Evolutionary conservation across 2,113 vertebrate genomes (phyloP).

Genomic region (Aplodontia rufa): DNA sequence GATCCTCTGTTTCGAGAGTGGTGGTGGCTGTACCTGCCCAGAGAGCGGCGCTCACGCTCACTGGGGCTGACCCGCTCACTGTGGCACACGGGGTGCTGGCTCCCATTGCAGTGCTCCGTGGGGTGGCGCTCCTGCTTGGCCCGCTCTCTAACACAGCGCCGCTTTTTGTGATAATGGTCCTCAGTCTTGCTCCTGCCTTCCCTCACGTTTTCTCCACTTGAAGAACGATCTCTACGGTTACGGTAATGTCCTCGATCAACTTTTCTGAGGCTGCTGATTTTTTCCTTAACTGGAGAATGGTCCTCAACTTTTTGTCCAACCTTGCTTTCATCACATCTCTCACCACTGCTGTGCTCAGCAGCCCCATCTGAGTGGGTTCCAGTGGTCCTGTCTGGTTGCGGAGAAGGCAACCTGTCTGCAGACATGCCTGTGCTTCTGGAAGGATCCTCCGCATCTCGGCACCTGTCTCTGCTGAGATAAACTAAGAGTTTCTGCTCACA

Average conservation of each 20-base stretch:
- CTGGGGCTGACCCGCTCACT: constrained; percentile 67
- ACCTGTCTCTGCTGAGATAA: constrained; percentile 57
- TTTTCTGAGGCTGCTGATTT: constrained; percentile 67
- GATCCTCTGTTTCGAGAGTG: constrained; percentile 78
- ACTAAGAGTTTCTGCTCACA: constrained; percentile 66
- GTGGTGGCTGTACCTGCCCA: constrained; percentile 81
- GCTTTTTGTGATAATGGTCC: constrained; percentile 58
- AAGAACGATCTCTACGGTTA: constrained; percentile 76
- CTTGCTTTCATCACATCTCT: constrained; percentile 46
- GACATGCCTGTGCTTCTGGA: neutral
- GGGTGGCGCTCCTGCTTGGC: constrained; percentile 55
- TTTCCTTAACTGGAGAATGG: constrained; percentile 70
- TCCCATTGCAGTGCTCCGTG: constrained; percentile 60
- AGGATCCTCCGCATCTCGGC: constrained; percentile 58
- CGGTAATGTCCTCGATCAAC: constrained; percentile 82
- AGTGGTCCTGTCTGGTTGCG: constrained; percentile 55
- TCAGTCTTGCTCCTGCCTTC: constrained; percentile 60
- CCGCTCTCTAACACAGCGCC: constrained; percentile 55
- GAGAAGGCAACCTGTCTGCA: constrained; percentile 19
- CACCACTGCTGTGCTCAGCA: neutral
- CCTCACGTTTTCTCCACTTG: constrained; percentile 73
- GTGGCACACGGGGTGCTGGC: constrained; percentile 69
- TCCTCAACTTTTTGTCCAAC: constrained; percentile 46
- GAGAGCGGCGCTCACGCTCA: constrained; percentile 54
- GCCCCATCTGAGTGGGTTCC: constrained; percentile 65